Percentiles rank a stretch among this genome's conserved stretches.
Conservation (phyloP, 2,113 vertebrate species). For the Deroptyus accipitrinus region DNA sequence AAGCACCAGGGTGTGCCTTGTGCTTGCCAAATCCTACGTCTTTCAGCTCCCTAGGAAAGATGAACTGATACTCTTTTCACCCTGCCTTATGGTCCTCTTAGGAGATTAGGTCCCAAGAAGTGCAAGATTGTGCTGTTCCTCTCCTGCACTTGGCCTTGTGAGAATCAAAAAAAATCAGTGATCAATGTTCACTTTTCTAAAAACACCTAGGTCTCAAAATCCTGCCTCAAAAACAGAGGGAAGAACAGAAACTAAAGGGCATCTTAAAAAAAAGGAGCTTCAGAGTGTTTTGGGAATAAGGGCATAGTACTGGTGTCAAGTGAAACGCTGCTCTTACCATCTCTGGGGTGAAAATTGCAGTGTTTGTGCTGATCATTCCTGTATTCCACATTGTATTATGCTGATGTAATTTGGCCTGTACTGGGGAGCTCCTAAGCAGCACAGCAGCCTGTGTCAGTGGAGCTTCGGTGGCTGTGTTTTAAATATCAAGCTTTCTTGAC, state of each 20-base stretch:
- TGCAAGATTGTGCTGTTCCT: background rate
- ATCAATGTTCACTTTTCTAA: background rate
- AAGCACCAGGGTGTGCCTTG: background rate
- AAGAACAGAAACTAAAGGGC: background rate
- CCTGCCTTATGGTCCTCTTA: background rate
- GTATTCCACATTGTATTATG: fast-evolving
- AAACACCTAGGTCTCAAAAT: background rate
- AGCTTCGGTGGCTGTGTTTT: background rate
- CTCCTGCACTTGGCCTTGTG: background rate
- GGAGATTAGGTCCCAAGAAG: background rate
- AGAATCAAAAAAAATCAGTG: background rate
- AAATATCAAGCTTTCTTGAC: background rate
- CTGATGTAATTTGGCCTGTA: background rate
- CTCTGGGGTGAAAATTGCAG: background rate
- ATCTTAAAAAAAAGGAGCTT: background rate
- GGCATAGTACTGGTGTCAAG: background rate
- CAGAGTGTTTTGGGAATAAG: background rate
- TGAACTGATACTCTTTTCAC: background rate
- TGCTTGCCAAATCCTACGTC: background rate
- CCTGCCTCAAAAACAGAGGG: background rate
- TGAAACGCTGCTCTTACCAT: background rate
- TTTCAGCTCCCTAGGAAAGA: background rate
- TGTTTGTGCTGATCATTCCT: background rate
- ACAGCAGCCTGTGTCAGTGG: fast-evolving
- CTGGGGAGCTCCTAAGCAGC: background rate